Evolutionary conservation across 1,140 invertebrate genomes (phyloP), one percentile per base, ranked within the genome.

Genomic region (Dolichoris vasculosae): DNA sequence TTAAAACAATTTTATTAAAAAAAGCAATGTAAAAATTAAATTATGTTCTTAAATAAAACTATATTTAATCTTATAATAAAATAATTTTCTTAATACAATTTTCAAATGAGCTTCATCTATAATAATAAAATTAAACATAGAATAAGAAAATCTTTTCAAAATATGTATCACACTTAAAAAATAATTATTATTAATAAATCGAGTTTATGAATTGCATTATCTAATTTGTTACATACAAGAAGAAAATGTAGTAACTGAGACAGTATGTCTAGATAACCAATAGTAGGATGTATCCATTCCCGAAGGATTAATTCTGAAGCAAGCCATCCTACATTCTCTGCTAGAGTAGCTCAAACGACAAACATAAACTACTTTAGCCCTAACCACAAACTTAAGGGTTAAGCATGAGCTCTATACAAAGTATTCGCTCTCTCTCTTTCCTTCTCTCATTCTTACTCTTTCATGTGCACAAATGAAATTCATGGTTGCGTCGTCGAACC

Each of bases 321-420:
- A 40, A 17, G 23, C 51, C 20, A 46, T 87, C 88, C 86, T 88
- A 15, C 38, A 7, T 59, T 3, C 51, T 51, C 48, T 64, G 38
- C 38, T 23, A 15, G 86, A 88, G 89, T 90, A 89, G 88, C 91
- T 93, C 92, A 93, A 93, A 93, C 92, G 92, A 93, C 92, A 92
- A 93, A 91, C 91, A 93, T 93, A 93, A 71, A 93, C 92, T 90
- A 92, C 92, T 93, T 93, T 93, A 93, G 90, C 86, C 89, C 87
- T 88, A 88, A 88, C 91, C 91, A 87, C 91, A 92, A 93, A 91
- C 92, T 93, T 91, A 92, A 93, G 92, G 92, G 92, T 93, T 93
- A 93, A 93, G 92, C 91, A 90, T 89, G 26, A 32, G 71, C 23
- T 38, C 43, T 73, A 55, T 35, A 32, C 8, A 2, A 4, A 77